phyloP scores from a whole-genome alignment of 2,797 vertebrate species.

The Labeo calbasu region DNA sequence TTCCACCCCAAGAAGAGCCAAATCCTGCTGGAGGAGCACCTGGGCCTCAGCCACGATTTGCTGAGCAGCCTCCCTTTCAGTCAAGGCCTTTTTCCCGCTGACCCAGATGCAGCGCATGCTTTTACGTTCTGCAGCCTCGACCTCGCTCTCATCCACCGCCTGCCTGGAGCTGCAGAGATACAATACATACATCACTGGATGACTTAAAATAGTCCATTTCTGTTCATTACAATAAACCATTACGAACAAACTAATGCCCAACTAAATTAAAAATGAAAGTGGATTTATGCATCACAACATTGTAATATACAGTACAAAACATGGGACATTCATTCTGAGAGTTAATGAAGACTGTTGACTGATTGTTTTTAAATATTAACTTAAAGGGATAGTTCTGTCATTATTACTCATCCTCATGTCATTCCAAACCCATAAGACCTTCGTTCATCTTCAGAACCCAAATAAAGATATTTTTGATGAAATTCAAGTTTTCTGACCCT shows the following conservation, averaged over 20 bases:
- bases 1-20: constrained; percentile 87
- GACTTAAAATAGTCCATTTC: neutral
- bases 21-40: constrained; percentile 87
- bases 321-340: neutral
- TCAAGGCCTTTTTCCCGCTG: constrained; percentile 85
- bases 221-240: neutral
- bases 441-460: too few species aligned
- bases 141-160: constrained; percentile 92
- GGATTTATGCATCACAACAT: neutral
- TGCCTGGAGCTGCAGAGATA: constrained; percentile 76
- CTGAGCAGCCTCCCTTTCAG: constrained; percentile 86
- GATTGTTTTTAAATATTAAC: neutral
- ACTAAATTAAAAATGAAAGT: neutral
- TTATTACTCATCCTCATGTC: too few species aligned
- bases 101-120: constrained; percentile 86
- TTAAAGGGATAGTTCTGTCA: neutral
- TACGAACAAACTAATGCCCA: neutral
- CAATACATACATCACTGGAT: neutral
- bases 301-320: neutral
- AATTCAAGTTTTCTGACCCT: too few species aligned
- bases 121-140: constrained; percentile 87
- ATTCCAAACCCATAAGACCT: too few species aligned
- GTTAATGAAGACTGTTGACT: neutral
- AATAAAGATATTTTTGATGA: too few species aligned
- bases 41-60: constrained; percentile 89